Evolutionary conservation across 2,888 invertebrate genomes (phyloP).

Genomic region (Mongoloraphidia duomilia): DNA sequence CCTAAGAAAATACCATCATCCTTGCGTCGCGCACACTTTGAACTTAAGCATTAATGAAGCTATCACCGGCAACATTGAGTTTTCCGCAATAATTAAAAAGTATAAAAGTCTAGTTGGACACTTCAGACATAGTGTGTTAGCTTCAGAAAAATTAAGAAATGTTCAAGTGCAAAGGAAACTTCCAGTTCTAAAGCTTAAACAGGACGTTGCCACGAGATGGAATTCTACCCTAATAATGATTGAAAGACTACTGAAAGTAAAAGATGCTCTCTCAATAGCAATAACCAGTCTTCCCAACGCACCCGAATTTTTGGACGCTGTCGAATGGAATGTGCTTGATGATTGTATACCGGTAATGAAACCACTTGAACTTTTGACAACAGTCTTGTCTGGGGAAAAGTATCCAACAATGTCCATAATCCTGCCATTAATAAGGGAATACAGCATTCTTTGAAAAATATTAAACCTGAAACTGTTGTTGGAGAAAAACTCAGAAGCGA

Average conservation of each 20-base stretch:
- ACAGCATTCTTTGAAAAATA: neutral
- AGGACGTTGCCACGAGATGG: constrained; percentile 3
- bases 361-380: neutral
- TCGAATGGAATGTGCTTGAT: neutral
- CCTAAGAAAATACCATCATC: neutral
- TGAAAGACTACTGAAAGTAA: neutral
- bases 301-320: neutral
- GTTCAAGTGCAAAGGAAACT: constrained; percentile 2
- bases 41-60: neutral
- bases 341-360: neutral
- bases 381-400: neutral
- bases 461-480: neutral
- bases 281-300: neutral
- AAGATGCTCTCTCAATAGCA: neutral
- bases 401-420: neutral
- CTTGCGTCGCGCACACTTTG: neutral
- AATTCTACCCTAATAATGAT: constrained; percentile 3
- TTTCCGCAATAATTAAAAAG: neutral
- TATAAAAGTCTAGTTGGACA: neutral
- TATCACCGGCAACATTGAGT: neutral
- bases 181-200: constrained; percentile 1
- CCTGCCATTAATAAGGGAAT: neutral
- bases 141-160: constrained; percentile 1
- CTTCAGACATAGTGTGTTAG: constrained; percentile 1
- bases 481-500: neutral